These are phyloP conservation scores for Sander lucioperca DNA, from an alignment of 2,113 vertebrate species.

Conservation along the genomic window DNA sequence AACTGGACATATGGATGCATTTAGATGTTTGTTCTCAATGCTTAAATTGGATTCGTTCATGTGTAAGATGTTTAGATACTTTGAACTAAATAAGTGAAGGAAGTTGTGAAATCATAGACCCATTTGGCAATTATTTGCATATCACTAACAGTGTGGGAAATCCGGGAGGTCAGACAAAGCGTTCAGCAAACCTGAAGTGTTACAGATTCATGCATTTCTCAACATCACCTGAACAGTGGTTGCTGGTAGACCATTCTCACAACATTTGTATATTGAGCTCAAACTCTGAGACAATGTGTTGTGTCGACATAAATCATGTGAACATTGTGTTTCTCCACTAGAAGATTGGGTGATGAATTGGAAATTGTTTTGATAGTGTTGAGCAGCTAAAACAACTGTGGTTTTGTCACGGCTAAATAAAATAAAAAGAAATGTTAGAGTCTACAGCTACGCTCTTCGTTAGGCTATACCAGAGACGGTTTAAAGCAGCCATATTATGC, in stretches of 20 bases:
- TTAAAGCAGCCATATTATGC: too few species aligned
- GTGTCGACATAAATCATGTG: background rate
- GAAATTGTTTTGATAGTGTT: background rate
- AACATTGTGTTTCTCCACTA: background rate
- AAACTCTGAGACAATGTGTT: background rate
- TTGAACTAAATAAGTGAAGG: background rate
- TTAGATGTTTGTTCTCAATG: background rate
- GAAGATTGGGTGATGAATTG: background rate
- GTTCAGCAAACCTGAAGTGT: background rate
- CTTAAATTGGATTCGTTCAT: background rate
- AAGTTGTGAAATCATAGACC: too few species aligned
- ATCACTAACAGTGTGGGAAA: background rate
- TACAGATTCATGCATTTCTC: background rate
- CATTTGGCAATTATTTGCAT: background rate
- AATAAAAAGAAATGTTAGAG: background rate
- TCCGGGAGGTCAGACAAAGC: background rate
- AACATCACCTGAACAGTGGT: background rate
- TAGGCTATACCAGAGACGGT: too few species aligned
- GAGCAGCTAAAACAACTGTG: background rate
- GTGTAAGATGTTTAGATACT: background rate
- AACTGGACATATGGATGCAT: conserved; percentile 3
- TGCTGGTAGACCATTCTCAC: background rate
- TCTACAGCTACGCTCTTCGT: background rate
- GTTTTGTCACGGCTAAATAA: background rate
- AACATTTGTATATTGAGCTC: background rate